phyloP scores from a whole-genome alignment of 1,140 invertebrate species.

The Hestina assimilis region DNA sequence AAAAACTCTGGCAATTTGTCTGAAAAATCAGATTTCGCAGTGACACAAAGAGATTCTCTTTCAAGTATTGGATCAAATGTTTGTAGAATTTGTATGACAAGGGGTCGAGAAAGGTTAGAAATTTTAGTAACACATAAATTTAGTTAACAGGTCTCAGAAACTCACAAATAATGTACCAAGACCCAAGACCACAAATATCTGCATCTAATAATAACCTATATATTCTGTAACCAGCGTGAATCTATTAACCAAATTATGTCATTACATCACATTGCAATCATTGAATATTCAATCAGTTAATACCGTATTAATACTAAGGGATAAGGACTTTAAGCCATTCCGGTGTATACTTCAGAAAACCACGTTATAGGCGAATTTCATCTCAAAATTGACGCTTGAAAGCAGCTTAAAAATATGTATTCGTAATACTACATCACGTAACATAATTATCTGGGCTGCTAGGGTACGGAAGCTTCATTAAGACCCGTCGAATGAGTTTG shows the following conservation, averaged over 20 bases:
- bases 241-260: too few relatives aligned
- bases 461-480: slow-evolving; percentile 27
- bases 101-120: slow-evolving; percentile 62
- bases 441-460: slow-evolving; percentile 17
- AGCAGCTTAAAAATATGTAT: not conserved
- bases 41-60: slow-evolving; percentile 56
- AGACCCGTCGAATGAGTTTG: slow-evolving; percentile 21
- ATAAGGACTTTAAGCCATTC: too few relatives aligned
- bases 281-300: too few relatives aligned
- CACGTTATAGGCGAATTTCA: not conserved
- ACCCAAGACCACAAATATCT: too few relatives aligned
- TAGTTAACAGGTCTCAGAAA: too few relatives aligned
- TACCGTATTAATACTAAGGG: too few relatives aligned
- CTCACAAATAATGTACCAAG: too few relatives aligned
- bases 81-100: slow-evolving; percentile 74
- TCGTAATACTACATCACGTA: slow-evolving; percentile 4
- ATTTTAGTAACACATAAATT: too few relatives aligned
- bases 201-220: too few relatives aligned
- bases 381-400: not conserved
- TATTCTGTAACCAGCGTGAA: too few relatives aligned
- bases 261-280: too few relatives aligned
- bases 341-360: not conserved
- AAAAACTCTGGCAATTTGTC: slow-evolving; percentile 52
- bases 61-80: slow-evolving; percentile 73
- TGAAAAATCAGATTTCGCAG: slow-evolving; percentile 53